These are phyloP conservation scores for Zoanthus solanderi DNA, from an alignment of 92 coral and sea anemone genomes.

Conservation along the genomic window DNA sequence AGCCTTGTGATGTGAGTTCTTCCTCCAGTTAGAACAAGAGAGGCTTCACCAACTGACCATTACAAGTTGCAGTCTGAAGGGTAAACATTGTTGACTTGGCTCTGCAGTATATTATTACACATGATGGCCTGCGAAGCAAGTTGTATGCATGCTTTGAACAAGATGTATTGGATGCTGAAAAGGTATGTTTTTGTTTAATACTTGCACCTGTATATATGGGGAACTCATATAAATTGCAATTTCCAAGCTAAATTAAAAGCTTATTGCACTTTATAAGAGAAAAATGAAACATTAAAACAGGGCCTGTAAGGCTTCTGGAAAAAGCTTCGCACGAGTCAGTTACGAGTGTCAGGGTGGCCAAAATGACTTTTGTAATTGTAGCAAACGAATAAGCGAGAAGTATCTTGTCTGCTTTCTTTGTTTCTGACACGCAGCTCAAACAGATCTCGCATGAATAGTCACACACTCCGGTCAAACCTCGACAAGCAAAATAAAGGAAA, in stretches of 20 bases:
- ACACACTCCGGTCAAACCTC: no score
- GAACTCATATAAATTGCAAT: not conserved
- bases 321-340: no score
- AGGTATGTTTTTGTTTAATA: not conserved
- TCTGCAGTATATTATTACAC: not conserved
- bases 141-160: slow-evolving; percentile 12
- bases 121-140: not conserved
- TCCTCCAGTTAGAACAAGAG: slow-evolving; percentile 32
- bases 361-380: no score
- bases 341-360: no score
- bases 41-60: slow-evolving; percentile 35
- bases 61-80: not conserved
- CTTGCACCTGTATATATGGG: not conserved
- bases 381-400: no score
- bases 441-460: no score
- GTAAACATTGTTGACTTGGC: not conserved
- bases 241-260: not conserved
- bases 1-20: slow-evolving; percentile 47
- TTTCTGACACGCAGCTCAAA: no score
- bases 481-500: no score
- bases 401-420: no score
- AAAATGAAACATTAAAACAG: not conserved
- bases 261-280: not conserved
- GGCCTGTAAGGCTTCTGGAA: no score
- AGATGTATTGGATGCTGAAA: not conserved